Base-by-base conservation (phyloP, 2,888 invertebrate genomes). In the Orthosia gracilis region DNA sequence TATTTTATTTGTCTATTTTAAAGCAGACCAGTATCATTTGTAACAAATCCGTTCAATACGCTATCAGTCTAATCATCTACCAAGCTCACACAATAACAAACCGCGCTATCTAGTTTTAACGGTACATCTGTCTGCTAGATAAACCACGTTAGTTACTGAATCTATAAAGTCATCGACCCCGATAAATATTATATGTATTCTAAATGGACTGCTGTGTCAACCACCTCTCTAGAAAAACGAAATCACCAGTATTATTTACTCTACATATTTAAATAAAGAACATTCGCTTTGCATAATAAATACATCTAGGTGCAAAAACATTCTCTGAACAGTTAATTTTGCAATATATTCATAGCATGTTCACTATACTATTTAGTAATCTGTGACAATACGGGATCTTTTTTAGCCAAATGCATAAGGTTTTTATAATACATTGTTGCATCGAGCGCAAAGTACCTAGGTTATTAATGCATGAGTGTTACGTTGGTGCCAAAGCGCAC, bases 151-250 rank as follows among this genome's bases (percentile, higher is more conserved):
- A 40, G 40, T n/a, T 62, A 82, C 64, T 57, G 50, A 66, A 69
- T 68, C 26, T 31, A 12, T 23, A 12, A 68, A 23, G 84, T 70
- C 80, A 74, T 26, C 3, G 84, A 83, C 81, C 84, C n/a, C 15
- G 21, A 21, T 61, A 23, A 26, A 57, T 52, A 55, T n/a, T n/a
- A 26, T 26, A 26, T 11, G 40, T 58, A 23, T 17, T 17, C 12
- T 26, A 23, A 31, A 17, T 17, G 50, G 15, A n/a, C 63, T 64
- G 69, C 63, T 74, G 59, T 63, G 84, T 63, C 55, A 67, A 63
- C 63, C 57, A 65, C 59, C 55, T 64, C 45, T 18, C 23, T 31
- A 5, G 1, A 40, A 40, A 40, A 40, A 49, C 3, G 31, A 70
- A 50, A 68, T 52, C 71, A 71, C 82, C 78, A 62, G 64, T 67